A percentile compares a stretch with the other conserved stretches of the same genome.
Conservation (phyloP, 2,888 invertebrate genomes). For the Dinocampus coccinellae region DNA sequence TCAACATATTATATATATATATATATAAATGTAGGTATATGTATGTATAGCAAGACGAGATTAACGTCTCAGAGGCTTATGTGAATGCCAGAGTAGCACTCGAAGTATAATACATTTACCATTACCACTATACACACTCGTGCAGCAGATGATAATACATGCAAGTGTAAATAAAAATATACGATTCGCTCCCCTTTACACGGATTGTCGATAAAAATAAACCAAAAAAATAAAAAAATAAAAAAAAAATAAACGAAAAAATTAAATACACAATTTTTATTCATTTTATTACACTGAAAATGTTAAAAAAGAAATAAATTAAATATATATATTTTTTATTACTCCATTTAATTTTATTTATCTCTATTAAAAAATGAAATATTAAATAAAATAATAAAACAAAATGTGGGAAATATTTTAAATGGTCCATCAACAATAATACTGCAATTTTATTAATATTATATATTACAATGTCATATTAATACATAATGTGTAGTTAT, state of each 20-base stretch:
- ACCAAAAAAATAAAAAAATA: not conserved
- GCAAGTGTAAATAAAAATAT: constrained; percentile 4
- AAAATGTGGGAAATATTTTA: too few species aligned
- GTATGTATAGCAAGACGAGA: constrained; percentile 20
- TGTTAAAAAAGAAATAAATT: not conserved
- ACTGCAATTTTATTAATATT: too few species aligned
- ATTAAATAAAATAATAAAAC: too few species aligned
- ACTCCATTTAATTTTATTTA: not conserved
- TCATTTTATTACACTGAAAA: not conserved
- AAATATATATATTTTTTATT: not conserved
- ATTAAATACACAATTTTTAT: not conserved
- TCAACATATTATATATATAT: too few species aligned
- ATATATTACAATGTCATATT: not conserved
- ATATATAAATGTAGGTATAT: too few species aligned
- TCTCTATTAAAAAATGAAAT: too few species aligned
- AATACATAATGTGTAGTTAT: not conserved
- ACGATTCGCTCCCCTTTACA: not conserved
- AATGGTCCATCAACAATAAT: too few species aligned
- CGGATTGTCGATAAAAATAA: not conserved
- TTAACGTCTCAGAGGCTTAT: constrained; percentile 28
- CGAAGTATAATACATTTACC: not conserved
- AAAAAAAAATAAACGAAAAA: not conserved
- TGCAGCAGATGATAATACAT: not conserved
- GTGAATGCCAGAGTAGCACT: constrained; percentile 28
- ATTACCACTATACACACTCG: not conserved